These are phyloP conservation scores for Nemapogon koenigi DNA, from an alignment of 2,888 invertebrate species.

Conservation along the genomic window DNA sequence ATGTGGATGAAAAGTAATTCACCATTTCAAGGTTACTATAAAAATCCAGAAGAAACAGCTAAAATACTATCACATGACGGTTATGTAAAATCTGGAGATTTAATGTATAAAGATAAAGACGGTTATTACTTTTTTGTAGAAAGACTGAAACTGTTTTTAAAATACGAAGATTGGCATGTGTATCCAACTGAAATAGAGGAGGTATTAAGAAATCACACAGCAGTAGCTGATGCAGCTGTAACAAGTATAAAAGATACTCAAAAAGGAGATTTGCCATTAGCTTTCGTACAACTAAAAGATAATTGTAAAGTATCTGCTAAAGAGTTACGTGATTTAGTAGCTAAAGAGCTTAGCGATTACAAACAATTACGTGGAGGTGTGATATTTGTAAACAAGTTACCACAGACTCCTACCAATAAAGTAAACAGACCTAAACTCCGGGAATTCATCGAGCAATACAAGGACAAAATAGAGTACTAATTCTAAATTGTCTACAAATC, in stretches of 20 bases:
- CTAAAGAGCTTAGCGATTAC: not conserved
- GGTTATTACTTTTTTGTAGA: slow-evolving; percentile 7
- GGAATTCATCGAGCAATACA: not conserved
- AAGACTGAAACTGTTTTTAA: slow-evolving; percentile 1
- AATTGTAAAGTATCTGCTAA: not conserved
- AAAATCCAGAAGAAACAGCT: slow-evolving; percentile 3
- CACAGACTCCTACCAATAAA: not conserved
- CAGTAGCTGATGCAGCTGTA: slow-evolving; percentile 1
- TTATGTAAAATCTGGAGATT: slow-evolving; percentile 1
- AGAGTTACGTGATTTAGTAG: slow-evolving; percentile 2
- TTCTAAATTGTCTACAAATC: too few relatives aligned
- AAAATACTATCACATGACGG: not conserved
- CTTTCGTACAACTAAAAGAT: not conserved
- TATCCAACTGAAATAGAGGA: slow-evolving; percentile 2
- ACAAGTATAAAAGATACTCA: not conserved
- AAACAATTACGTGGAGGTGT: slow-evolving; percentile 3
- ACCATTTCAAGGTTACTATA: slow-evolving; percentile 2
- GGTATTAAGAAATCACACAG: not conserved
- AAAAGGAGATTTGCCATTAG: not conserved
- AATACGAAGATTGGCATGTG: slow-evolving; percentile 1
- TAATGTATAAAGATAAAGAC: slow-evolving; percentile 3
- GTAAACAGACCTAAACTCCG: not conserved
- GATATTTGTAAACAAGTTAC: not conserved
- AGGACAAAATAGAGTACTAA: slow-evolving; percentile 3
- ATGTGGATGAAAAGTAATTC: not conserved